Base-by-base conservation (phyloP, 2,888 invertebrate genomes). In the Agonopterix alstromeriana region DNA sequence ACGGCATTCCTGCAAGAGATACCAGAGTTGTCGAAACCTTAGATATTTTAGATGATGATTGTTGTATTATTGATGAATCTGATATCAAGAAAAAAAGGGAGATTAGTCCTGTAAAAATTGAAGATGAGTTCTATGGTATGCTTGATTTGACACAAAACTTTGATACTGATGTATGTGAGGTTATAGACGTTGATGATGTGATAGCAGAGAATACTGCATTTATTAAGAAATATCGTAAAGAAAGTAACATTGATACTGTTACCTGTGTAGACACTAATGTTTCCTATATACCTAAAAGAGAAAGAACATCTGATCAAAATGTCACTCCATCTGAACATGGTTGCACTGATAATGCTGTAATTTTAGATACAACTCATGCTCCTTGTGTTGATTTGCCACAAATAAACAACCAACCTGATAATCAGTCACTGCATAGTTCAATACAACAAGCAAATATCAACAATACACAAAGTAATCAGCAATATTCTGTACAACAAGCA, bases 131-230 rank as follows among this genome's bases (percentile, higher is more conserved):
- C 35, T 58, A 53, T 51, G 36, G 46, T 27, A 47, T 48, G 14
- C 12, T 52, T 41, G 50, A 54, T 40, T 43, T 58, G 27, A 50
- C 53, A 48, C 42, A 52, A 43, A 35, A 48, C 36, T 36, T 38
- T 48, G 48, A 50, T 12, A 47, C 50, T 47, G 53, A 61, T 49
- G 43, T 50, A 11, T 54, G 52, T 52, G 68, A 69, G 49, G 48
- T 70, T 8, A 64, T 70, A 47, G 65, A 73, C 64, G 49, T 76
- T 52, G 76, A 78, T 54, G 60, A 73, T 65, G 50, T 76, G 3
- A 63, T 78, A 47, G 69, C 67, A 51, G 58, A 67, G 52, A 73
- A 66, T 56, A 54, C 56, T 50, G 53, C 58, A n/a, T 52, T 73
- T 43, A 51, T 65, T 36, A 41, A 58, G 35, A 66, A 60, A 49